phyloP scores from a whole-genome alignment of 2,888 invertebrate species.

The Dolichopus griseipennis region DNA sequence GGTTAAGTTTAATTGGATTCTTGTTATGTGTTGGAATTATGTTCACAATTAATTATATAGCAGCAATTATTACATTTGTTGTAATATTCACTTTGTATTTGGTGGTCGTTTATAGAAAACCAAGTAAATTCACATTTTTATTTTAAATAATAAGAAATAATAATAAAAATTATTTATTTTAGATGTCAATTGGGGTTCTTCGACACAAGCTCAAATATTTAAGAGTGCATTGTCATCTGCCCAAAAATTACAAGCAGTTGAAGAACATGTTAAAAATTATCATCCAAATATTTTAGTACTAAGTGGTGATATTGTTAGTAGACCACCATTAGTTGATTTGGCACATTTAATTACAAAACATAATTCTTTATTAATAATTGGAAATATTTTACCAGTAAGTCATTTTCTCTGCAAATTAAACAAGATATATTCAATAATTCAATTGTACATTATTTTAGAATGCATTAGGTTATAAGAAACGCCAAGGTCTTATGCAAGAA shows the following conservation, averaged over 20 bases:
- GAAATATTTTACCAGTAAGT: conserved; percentile 71
- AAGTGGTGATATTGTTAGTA: conserved; percentile 69
- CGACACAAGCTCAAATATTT: conserved; percentile 93
- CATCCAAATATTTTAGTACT: conserved; percentile 83
- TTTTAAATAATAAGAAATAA: background rate
- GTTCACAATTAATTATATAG: conserved; percentile 90
- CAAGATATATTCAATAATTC: background rate
- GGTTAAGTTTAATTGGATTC: conserved; percentile 79
- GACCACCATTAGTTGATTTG: conserved; percentile 86
- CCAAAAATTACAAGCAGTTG: conserved; percentile 69
- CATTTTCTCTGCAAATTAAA: background rate
- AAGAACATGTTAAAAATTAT: conserved; percentile 97
- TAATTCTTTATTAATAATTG: conserved; percentile 81
- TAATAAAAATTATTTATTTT: conserved; percentile 16
- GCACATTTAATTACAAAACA: conserved; percentile 86
- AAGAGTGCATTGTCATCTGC: conserved; percentile 82
- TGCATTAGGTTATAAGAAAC: conserved; percentile 55
- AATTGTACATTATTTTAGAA: conserved; percentile 39
- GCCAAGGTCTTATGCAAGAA: conserved; percentile 50
- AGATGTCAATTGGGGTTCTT: conserved; percentile 97
- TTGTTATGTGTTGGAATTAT: conserved; percentile 79
- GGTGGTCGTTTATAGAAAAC: conserved; percentile 86
- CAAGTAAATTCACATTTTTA: conserved; percentile 49
- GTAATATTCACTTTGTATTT: conserved; percentile 83
- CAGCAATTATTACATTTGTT: conserved; percentile 84